A percentile compares a stretch with the other conserved stretches of the same genome.
phyloP scores from a whole-genome alignment of 2,113 vertebrate species.

The Paralichthys olivaceus region DNA sequence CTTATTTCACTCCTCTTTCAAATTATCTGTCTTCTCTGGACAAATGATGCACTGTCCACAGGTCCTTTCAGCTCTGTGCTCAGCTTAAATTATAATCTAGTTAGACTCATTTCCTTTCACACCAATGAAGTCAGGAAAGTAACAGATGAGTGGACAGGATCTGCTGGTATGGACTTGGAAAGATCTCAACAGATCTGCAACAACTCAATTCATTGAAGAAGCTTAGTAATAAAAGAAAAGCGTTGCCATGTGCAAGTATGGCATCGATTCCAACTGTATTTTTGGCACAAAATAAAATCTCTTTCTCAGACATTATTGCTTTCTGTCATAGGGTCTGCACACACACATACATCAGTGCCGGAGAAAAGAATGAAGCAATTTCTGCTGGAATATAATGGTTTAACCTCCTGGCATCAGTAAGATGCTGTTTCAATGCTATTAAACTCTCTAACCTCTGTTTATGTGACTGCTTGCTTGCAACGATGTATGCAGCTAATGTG shows the following conservation, averaged over 20 bases:
- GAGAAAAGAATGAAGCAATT: constrained; percentile 20
- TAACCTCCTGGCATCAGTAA: neutral
- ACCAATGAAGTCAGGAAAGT: neutral
- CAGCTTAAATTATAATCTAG: too few species aligned
- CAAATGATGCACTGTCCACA: too few species aligned
- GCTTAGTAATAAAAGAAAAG: neutral
- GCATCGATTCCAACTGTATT: constrained; percentile 11
- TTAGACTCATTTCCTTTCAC: neutral
- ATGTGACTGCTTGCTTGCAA: neutral
- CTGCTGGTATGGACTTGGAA: neutral
- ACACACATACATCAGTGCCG: constrained; percentile 6
- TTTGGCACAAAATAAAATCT: constrained; percentile 10
- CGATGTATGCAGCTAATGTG: neutral
- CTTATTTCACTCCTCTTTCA: too few species aligned
- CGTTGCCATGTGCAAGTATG: neutral
- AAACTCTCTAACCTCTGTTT: constrained; percentile 32
- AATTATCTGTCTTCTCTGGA: too few species aligned
- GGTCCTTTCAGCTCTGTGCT: too few species aligned
- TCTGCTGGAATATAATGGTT: neutral
- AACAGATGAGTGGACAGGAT: neutral
- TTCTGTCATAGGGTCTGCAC: neutral
- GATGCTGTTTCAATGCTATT: constrained; percentile 30
- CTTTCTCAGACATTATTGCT: constrained; percentile 21
- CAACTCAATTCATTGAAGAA: neutral
- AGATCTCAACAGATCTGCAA: neutral